Conservation (phyloP, 2,888 invertebrate genomes). For the Brachynemurus nebulosus region DNA sequence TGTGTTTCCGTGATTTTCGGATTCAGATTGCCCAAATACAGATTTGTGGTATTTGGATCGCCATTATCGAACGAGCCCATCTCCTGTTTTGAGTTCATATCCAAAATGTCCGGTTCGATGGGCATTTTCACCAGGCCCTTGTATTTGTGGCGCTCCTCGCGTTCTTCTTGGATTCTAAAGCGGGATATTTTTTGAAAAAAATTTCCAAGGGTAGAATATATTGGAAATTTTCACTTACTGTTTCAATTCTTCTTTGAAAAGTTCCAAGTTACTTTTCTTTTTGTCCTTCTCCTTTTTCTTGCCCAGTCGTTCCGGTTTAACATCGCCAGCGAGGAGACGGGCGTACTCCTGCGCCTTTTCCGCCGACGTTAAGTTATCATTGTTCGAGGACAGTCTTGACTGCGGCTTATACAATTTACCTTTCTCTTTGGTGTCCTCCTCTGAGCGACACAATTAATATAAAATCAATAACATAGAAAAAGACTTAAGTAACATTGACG, state of each 20-base stretch:
- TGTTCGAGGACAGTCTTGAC: conserved; percentile 46
- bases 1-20: conserved; percentile 95
- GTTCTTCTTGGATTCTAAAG: conserved; percentile 87
- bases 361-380: conserved; percentile 40
- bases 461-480: too few species aligned
- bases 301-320: conserved; percentile 47
- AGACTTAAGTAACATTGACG: conserved; percentile 3
- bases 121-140: conserved; percentile 54
- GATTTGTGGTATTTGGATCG: conserved; percentile 95
- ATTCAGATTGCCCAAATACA: conserved; percentile 94
- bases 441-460: too few species aligned
- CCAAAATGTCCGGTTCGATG: conserved; percentile 28
- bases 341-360: conserved; percentile 58
- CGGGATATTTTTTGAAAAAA: conserved; percentile 7
- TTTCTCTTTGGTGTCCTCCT: conserved; percentile 77
- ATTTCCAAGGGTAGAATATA: conserved; percentile 5
- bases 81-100: background rate
- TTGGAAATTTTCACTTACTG: conserved; percentile 47
- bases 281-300: conserved; percentile 69
- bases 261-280: conserved; percentile 91
- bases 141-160: conserved; percentile 88
- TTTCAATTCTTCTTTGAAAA: conserved; percentile 96
- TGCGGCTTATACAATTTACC: conserved; percentile 89
- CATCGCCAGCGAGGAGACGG: conserved; percentile 44
- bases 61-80: conserved; percentile 83